phyloP scores from a whole-genome alignment of 1,140 invertebrate genomes.

The Zelostemma sp. region DNA sequence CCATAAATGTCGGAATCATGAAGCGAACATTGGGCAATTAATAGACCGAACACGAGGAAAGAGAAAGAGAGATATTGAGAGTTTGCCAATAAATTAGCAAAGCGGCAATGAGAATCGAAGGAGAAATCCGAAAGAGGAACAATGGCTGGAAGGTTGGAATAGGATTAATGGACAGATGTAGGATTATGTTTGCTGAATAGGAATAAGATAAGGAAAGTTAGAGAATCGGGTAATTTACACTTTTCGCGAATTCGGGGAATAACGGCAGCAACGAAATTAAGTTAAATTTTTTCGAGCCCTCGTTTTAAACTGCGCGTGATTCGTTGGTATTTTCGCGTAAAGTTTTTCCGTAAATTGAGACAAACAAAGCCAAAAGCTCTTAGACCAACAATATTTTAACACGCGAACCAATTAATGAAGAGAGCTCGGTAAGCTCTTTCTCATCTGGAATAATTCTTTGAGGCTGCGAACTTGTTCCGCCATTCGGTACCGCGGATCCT shows the following conservation, averaged over 20 bases:
- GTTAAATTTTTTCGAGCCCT: conserved; percentile 1
- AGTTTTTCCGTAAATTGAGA: conserved; percentile 22
- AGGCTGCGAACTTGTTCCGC: conserved; percentile 7
- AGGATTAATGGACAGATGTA: conserved; percentile 42
- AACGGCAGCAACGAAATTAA: neutral
- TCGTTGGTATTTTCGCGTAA: conserved; percentile 6
- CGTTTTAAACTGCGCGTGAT: no score
- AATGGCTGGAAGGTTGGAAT: conserved; percentile 37
- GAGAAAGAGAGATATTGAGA: neutral
- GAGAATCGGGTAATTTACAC: conserved; percentile 6
- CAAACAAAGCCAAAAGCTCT: conserved; percentile 12
- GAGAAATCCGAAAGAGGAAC: conserved; percentile 31
- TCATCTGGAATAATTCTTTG: conserved; percentile 18
- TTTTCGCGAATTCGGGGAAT: neutral
- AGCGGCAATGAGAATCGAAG: conserved; percentile 34
- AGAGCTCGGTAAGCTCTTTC: conserved; percentile 1
- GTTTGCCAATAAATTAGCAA: conserved; percentile 29
- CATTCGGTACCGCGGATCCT: conserved; percentile 3
- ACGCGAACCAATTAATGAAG: conserved; percentile 27
- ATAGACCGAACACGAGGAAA: neutral
- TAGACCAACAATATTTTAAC: conserved; percentile 17
- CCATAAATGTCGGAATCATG: conserved; percentile 5
- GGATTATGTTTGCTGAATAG: conserved; percentile 22
- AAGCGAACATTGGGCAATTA: conserved; percentile 22
- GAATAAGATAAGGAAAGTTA: conserved; percentile 17